Evolutionary conservation across 92 coral and sea anemone genomes (phyloP).

Genomic region (Chrysogorgia sp.): DNA sequence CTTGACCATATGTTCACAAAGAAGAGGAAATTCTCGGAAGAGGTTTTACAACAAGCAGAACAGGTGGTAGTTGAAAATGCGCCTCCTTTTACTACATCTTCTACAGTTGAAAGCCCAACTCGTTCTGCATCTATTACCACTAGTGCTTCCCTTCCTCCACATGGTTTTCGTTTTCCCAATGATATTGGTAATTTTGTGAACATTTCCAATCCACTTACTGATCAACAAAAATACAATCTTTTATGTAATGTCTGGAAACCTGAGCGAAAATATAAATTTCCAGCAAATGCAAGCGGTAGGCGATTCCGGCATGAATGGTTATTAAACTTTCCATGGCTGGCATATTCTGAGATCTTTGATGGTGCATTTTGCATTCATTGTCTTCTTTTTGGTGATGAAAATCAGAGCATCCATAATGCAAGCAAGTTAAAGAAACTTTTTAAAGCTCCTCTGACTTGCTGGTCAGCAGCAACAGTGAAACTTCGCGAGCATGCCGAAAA

Average conservation of each 20-base stretch:
- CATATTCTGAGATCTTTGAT: too few species aligned
- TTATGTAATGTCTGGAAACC: conserved; percentile 43
- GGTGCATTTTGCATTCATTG: too few species aligned
- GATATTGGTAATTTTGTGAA: conserved; percentile 27
- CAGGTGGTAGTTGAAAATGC: too few species aligned
- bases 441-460: neutral
- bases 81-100: too few species aligned
- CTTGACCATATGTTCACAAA: too few species aligned
- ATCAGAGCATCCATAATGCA: conserved; percentile 35
- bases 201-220: conserved; percentile 7
- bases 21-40: too few species aligned
- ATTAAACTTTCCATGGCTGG: too few species aligned
- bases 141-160: neutral
- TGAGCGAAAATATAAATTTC: conserved; percentile 2
- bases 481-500: conserved; percentile 42
- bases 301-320: conserved; percentile 11
- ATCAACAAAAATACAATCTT: neutral
- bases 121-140: too few species aligned
- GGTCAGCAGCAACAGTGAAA: conserved; percentile 3
- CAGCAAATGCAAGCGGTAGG: neutral
- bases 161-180: conserved; percentile 1
- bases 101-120: too few species aligned
- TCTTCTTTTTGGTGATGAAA: conserved; percentile 4
- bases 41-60: too few species aligned
- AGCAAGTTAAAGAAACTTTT: conserved; percentile 7